Evolutionary conservation across 2,113 vertebrate species (phyloP), one percentile per base, ranked within the genome.

Genomic region (Leuciscus idus): DNA sequence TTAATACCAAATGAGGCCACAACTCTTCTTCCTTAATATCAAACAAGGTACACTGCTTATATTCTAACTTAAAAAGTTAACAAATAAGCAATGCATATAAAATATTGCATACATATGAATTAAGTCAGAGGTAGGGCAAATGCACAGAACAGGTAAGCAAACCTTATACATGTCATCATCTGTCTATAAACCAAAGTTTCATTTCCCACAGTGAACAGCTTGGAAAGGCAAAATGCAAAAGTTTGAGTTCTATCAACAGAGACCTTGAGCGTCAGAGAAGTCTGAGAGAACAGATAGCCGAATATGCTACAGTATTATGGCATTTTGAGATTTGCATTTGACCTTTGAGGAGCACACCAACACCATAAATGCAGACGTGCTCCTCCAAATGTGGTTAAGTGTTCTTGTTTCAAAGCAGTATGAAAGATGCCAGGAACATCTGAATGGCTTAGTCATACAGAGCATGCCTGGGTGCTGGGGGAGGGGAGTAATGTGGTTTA

Each of bases 401-500:
- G 50, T 28, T 55, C 33, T 57, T 48, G 77, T 86, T 83, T 46
- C 43, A 72, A 70, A 57, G 76, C 62, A 1, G 61, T 72, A 83
- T 78, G 73, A 70, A 15, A 19, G 26, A 39, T 59, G 30, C 50
- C 68, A 83, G 39, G 85, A 55, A 68, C 62, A 81, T 86, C 68
- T 84, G 82, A 84, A 59, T 57, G 81, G 81, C 64, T 72, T 73
- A 72, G 50, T 84, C 81, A 73, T 70, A 70, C 64, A 73, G 74
- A 55, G 39, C 77, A 79, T 86, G 85, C 57, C 55, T 87, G 72
- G 50, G 12, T 62, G 80, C 50, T 82, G 36, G 36, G 61, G 82
- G 85, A 50, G 70, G 52, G 87, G 85, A 81, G 66, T 48, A 13
- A 78, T 84, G 39, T 61, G 26, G 48, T 83, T 77, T 93, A 95